These are phyloP conservation scores for Amphipyra tragopoginis DNA, from an alignment of 2,888 invertebrate genomes.

Conservation along the genomic window DNA sequence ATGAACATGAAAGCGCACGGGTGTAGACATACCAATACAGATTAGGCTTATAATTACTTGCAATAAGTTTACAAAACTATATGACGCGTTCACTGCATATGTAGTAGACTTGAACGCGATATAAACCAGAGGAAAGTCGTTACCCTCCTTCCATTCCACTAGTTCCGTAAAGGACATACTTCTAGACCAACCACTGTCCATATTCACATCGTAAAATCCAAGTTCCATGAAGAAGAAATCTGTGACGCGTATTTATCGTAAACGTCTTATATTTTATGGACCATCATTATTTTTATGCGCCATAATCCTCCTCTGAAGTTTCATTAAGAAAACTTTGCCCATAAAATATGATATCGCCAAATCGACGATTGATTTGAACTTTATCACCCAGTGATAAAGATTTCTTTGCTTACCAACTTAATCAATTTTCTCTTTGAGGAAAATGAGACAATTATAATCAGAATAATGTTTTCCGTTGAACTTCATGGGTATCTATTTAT, in stretches of 20 bases:
- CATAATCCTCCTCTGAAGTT: slow-evolving; percentile 63
- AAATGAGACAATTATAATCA: slow-evolving; percentile 31
- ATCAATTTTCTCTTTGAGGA: slow-evolving; percentile 12
- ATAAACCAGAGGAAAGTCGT: slow-evolving; percentile 33
- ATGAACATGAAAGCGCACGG: too few species aligned
- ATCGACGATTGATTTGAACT: slow-evolving; percentile 52
- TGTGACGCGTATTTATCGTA: slow-evolving; percentile 59
- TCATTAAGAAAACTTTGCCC: slow-evolving; percentile 64
- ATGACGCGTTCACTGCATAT: neutral
- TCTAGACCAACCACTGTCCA: slow-evolving; percentile 41
- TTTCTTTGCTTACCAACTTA: slow-evolving; percentile 18
- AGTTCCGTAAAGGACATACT: slow-evolving; percentile 40
- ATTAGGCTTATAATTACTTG: too few species aligned
- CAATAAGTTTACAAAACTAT: neutral
- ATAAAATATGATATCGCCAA: slow-evolving; percentile 51
- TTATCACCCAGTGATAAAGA: slow-evolving; percentile 42
- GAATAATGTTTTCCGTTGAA: slow-evolving; percentile 13
- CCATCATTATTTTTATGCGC: slow-evolving; percentile 70
- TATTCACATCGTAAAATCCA: slow-evolving; percentile 50
- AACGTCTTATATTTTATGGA: slow-evolving; percentile 62
- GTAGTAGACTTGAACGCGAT: slow-evolving; percentile 24
- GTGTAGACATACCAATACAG: too few species aligned
- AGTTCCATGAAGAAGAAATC: slow-evolving; percentile 56
- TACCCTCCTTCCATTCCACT: slow-evolving; percentile 44
- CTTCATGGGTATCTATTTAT: slow-evolving; percentile 29